Conservation (phyloP, 2,797 vertebrate genomes). For the Cyprinodon diabolis region DNA sequence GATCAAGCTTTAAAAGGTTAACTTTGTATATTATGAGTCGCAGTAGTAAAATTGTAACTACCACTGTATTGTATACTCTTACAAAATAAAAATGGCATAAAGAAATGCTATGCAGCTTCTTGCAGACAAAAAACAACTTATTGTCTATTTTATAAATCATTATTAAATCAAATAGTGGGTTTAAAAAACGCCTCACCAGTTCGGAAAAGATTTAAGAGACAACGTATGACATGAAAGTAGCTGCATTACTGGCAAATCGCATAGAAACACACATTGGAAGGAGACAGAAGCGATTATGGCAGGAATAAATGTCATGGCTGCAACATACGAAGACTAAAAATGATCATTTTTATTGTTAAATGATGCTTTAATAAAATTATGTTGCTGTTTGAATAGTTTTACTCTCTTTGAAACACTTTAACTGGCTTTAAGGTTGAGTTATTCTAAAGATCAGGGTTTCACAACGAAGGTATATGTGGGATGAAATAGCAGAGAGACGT, state of each 20-base stretch:
- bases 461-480: background rate
- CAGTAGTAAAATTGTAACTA: no score
- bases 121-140: background rate
- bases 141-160: background rate
- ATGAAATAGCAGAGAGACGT: background rate
- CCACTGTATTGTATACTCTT: no score
- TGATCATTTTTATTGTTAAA: background rate
- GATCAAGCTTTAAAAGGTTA: no score
- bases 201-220: constrained; percentile 40
- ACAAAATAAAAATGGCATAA: background rate
- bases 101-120: background rate
- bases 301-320: background rate
- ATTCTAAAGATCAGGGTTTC: background rate
- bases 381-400: background rate
- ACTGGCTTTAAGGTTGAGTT: no score
- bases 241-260: background rate
- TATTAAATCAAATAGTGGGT: background rate
- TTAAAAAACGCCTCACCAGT: background rate
- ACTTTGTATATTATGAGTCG: no score
- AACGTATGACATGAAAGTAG: background rate
- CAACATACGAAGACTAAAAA: background rate
- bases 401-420: background rate
- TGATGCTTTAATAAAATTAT: background rate
- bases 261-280: background rate
- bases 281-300: no score